These are phyloP conservation scores for Hylyphantes graminicola DNA, from an alignment of 1,140 invertebrate genomes.

Conservation along the genomic window DNA sequence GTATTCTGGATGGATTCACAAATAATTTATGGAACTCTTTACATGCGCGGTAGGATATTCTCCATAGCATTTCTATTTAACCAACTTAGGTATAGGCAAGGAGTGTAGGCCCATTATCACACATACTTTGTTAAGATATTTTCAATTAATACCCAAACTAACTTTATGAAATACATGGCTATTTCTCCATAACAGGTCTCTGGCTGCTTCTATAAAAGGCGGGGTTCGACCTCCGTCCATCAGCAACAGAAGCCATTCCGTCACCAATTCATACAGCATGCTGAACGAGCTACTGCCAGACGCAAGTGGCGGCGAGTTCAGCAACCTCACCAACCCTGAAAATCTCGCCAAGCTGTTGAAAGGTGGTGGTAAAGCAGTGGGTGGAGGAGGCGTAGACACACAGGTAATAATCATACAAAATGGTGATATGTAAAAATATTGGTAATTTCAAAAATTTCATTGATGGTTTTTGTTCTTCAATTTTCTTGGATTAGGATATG, in stretches of 20 bases:
- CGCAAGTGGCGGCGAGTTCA: slow-evolving; percentile 72
- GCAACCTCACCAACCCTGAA: slow-evolving; percentile 71
- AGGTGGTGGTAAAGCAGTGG: slow-evolving; percentile 83
- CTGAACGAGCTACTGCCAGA: slow-evolving; percentile 75
- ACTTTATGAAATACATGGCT: neutral
- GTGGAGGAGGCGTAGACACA: slow-evolving; percentile 70
- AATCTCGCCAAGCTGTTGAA: slow-evolving; percentile 73
- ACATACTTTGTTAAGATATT: too few species aligned
- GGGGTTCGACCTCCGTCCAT: slow-evolving; percentile 66
- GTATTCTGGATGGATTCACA: too few species aligned
- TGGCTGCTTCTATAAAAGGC: slow-evolving; percentile 94
- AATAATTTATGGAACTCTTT: too few species aligned
- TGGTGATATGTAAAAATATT: too few species aligned
- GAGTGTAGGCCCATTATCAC: too few species aligned
- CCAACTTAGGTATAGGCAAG: too few species aligned
- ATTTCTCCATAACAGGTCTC: slow-evolving; percentile 72
- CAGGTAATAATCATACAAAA: slow-evolving; percentile 63
- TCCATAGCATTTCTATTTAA: too few species aligned
- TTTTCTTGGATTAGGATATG: too few species aligned
- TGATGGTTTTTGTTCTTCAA: too few species aligned
- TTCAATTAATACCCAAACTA: too few species aligned
- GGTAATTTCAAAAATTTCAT: too few species aligned
- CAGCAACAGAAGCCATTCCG: neutral
- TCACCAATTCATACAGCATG: slow-evolving; percentile 10
- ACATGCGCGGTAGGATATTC: too few species aligned